Evolutionary conservation across 2,888 invertebrate species (phyloP).

Genomic region (Crocallis elinguaria): DNA sequence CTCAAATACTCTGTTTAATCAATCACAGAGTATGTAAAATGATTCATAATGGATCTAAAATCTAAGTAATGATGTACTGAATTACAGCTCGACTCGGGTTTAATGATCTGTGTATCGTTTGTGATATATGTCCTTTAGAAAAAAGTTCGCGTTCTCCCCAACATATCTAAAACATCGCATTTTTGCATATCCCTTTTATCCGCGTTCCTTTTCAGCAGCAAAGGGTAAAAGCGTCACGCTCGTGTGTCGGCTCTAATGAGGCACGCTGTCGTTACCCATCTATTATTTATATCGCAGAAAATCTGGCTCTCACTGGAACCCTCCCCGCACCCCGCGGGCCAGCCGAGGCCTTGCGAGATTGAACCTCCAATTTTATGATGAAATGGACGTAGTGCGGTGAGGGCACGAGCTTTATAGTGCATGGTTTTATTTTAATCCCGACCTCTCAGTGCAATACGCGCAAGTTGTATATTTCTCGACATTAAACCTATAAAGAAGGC

Average conservation of each 20-base stretch:
- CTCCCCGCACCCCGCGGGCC: slow-evolving; percentile 20
- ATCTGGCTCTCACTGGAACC: slow-evolving; percentile 39
- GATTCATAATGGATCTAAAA: slow-evolving; percentile 7
- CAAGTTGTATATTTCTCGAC: slow-evolving; percentile 10
- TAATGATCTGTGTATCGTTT: background rate
- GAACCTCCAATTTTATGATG: slow-evolving; percentile 29
- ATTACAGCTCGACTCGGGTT: background rate
- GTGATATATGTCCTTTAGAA: background rate
- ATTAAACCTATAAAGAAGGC: slow-evolving; percentile 19
- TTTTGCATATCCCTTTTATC: slow-evolving; percentile 9
- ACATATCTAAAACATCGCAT: background rate
- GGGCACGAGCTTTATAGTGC: slow-evolving; percentile 14
- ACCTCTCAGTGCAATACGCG: slow-evolving; percentile 19
- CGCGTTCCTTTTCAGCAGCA: slow-evolving; percentile 6
- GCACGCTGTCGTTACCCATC: slow-evolving; percentile 41
- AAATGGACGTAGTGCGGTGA: slow-evolving; percentile 18
- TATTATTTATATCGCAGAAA: slow-evolving; percentile 53
- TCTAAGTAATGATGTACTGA: background rate
- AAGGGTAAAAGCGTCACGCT: slow-evolving; percentile 32
- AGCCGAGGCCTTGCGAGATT: slow-evolving; percentile 20
- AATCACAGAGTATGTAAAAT: background rate
- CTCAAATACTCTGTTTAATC: background rate
- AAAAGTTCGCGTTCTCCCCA: background rate
- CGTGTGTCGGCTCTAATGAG: slow-evolving; percentile 43
- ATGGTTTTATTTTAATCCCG: slow-evolving; percentile 24